Base-by-base conservation (phyloP, 2,113 vertebrate species). In the Tragulus kanchil region DNA sequence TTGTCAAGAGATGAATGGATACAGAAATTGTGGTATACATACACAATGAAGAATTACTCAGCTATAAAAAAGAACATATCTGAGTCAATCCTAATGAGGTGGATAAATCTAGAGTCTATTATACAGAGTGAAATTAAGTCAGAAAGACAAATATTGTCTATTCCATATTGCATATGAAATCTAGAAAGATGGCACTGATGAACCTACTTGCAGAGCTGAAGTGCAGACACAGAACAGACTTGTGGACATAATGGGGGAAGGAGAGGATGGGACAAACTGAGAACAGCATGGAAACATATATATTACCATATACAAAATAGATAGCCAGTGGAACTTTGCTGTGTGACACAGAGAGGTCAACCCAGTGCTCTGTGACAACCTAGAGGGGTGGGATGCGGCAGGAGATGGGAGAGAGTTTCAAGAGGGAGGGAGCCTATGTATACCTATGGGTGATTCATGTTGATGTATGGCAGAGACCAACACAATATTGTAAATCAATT, bases 381-480 rank as follows among this genome's bases (percentile, higher is more conserved):
- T 73, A 6, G 19, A 71, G 10, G 69, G 10, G 19, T 23, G 69
- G 69, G 36, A 36, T 36, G 36, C 36, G 36, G 36, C 36, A 36
- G 36, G 36, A 36, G 36, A 36, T 36, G 36, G 36, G 36, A 36
- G 69, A 73, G 36, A 73, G 36, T 25, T 5, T 45, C 25, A 36
- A 36, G 36, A 73, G 69, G 69, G 0, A 0, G 5, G 21, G 5
- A 21, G 23, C 11, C 1, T 45, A 3, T 25, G 11, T 13, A 25
- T 23, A 45, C 69, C 16, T 21, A 45, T 45, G 21, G 69, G 36
- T 13, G 36, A 73, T 25, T 73, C 69, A 73, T 73, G 69, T 1
- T 13, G 69, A 45, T 45, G 36, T 36, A 45, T 13, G 69, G 21
- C 69, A 73, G 19, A 25, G 45, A 73, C 69, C 21, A 73, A 73